Evolutionary conservation across 2,797 vertebrate genomes (phyloP), one percentile per base, ranked within the genome.

Genomic region (Sebastes melanostomus): DNA sequence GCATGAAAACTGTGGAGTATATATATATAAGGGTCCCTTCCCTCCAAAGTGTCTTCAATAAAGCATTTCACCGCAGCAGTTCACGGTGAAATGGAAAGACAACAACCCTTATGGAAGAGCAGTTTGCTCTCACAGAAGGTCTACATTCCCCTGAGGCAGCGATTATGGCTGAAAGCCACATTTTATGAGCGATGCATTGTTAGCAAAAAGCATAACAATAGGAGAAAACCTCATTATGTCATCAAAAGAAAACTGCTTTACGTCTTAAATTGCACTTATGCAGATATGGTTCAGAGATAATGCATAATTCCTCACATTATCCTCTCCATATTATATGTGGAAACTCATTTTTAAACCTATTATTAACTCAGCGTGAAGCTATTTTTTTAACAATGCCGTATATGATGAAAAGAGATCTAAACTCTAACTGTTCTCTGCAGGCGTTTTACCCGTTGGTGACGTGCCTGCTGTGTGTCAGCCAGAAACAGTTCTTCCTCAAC

Each of bases 401-500:
- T 42, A 29, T 36, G 11, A 72, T 34, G 46, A 52, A 36, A 34
- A 10, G 5, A 72, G 14, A 30, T 55, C 2, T 77, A 25, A 86
- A 69, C 42, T 8, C 4, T 58, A 24, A 58, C 16, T 86, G 16
- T 78, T 65, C 16, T 91, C 87, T 86, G 20, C 93, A 99, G 98
- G 98, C 98, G 42, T 94, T 99, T 91, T 99, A 99, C 91, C 98
- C 98, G 0, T 86, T 99, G 95, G 98, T 99, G 87, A 99, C 98
- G 0, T 99, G 98, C 83, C 95, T 99, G 75, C 97, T 99, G 77
- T 99, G 98, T 85, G 98, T 99, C 93, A 99, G 98, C 94, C 98
- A 99, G 95, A 99, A 99, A 88, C 98, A 97, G 83, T 97, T 99
- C 91, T 99, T 99, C 89, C 95, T 99, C 82, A 98, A 97, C 94